These are phyloP conservation scores for Mormyrus hasselquistii DNA, from an alignment of 2,797 vertebrate genomes.

Conservation along the genomic window DNA sequence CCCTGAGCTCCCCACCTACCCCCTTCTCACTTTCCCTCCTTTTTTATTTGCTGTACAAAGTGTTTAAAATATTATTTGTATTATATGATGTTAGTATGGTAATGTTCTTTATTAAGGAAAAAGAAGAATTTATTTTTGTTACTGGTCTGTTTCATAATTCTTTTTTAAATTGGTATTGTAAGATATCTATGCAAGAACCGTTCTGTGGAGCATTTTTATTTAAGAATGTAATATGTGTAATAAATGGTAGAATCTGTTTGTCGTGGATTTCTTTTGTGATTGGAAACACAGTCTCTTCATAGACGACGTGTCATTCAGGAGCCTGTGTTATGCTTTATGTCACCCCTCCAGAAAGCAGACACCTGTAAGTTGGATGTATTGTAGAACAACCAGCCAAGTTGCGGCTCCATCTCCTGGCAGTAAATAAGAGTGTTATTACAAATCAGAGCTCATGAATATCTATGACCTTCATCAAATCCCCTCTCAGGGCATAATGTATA, in stretches of 20 bases:
- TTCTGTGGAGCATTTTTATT: conserved; percentile 99
- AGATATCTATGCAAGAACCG: conserved; percentile 99
- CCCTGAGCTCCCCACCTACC: conserved; percentile 49
- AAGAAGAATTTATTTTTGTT: conserved; percentile 85
- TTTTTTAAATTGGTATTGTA: conserved; percentile 99
- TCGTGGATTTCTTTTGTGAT: conserved; percentile 67
- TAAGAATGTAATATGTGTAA: conserved; percentile 99
- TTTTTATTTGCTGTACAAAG: conserved; percentile 94
- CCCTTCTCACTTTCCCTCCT: conserved; percentile 61
- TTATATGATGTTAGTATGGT: conserved; percentile 85
- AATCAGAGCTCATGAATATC: conserved; percentile 35
- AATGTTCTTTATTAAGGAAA: conserved; percentile 86
- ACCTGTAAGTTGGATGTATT: background rate
- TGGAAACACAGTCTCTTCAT: conserved; percentile 39
- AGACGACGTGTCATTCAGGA: background rate
- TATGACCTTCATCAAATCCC: conserved; percentile 33
- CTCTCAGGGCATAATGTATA: conserved; percentile 34
- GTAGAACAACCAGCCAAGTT: background rate
- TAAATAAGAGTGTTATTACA: conserved; percentile 38
- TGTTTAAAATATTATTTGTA: conserved; percentile 85
- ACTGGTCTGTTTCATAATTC: conserved; percentile 88
- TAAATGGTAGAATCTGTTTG: conserved; percentile 94
- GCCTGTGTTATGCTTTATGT: background rate
- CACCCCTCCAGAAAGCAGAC: background rate
- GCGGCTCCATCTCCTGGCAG: conserved; percentile 14